Conservation (phyloP, 2,888 invertebrate genomes). For the Tryphoninae sp. region DNA sequence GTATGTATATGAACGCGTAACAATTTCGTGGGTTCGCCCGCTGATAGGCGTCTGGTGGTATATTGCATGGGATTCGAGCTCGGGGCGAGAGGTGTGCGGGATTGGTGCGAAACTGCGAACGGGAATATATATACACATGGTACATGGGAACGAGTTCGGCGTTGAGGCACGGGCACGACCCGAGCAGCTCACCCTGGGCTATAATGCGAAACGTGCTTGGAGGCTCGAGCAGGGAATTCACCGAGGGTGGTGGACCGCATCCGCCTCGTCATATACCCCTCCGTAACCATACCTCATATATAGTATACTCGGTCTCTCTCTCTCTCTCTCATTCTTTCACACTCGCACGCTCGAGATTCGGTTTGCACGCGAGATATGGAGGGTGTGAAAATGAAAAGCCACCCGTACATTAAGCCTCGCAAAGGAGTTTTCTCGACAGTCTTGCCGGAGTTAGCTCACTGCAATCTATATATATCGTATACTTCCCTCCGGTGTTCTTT, state of each 20-base stretch:
- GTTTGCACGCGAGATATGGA: slow-evolving; percentile 49
- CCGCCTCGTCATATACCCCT: slow-evolving; percentile 59
- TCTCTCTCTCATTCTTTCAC: slow-evolving; percentile 18
- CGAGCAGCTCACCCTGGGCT: slow-evolving; percentile 66
- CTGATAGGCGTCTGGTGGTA: slow-evolving; percentile 50
- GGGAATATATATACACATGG: slow-evolving; percentile 57
- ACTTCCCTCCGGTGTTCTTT: slow-evolving; percentile 54
- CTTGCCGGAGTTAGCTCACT: slow-evolving; percentile 49
- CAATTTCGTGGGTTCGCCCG: slow-evolving; percentile 61
- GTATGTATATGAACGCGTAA: slow-evolving; percentile 54
- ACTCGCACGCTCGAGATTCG: slow-evolving; percentile 51
- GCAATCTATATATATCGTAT: slow-evolving; percentile 12
- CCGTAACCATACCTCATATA: slow-evolving; percentile 30
- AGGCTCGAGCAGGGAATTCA: slow-evolving; percentile 74
- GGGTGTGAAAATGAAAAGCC: slow-evolving; percentile 64
- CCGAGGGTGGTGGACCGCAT: slow-evolving; percentile 66
- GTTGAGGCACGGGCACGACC: slow-evolving; percentile 57
- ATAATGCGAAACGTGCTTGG: slow-evolving; percentile 76
- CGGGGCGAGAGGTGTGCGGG: slow-evolving; percentile 43
- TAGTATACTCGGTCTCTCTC: slow-evolving; percentile 16
- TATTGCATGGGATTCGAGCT: slow-evolving; percentile 42
- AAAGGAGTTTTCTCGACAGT: slow-evolving; percentile 49
- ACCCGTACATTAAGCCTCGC: slow-evolving; percentile 60
- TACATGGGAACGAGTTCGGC: slow-evolving; percentile 58
- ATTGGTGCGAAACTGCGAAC: slow-evolving; percentile 66